Conservation (phyloP, 2,797 vertebrate genomes). For the Oreochromis grahami region DNA sequence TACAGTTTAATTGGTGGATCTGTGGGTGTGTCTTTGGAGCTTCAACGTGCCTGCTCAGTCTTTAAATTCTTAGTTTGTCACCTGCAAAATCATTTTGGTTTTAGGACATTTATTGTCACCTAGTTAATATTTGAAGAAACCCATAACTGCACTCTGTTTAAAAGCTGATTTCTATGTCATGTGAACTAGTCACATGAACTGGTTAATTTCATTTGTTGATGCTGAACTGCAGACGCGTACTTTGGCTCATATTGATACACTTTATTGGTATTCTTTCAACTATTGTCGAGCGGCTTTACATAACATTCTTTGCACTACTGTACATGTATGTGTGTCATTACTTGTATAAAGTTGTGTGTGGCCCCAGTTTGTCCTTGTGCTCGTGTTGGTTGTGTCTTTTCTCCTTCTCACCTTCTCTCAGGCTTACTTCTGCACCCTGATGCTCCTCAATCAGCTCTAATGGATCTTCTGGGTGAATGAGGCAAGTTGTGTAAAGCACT, state of each 20-base stretch:
- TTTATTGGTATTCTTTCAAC: neutral
- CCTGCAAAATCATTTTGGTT: neutral
- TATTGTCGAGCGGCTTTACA: neutral
- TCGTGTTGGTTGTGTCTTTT: neutral
- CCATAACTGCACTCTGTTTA: neutral
- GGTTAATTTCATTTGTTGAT: neutral
- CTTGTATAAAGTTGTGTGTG: neutral
- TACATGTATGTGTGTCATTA: neutral
- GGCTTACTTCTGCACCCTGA: constrained; percentile 68
- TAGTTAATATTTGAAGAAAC: neutral
- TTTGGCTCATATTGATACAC: neutral
- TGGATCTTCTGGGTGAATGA: constrained; percentile 70
- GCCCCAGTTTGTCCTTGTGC: neutral
- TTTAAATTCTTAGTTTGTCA: neutral
- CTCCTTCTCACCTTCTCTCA: constrained; percentile 68
- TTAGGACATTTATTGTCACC: neutral
- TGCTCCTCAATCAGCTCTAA: constrained; percentile 78
- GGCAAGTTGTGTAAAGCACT: too few species aligned
- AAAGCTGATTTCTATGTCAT: neutral
- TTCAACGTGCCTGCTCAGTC: neutral
- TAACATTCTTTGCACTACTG: neutral
- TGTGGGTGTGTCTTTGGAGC: neutral
- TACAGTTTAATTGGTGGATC: neutral
- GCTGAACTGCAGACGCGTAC: accelerated
- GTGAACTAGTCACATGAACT: neutral